phyloP scores from a whole-genome alignment of 2,113 vertebrate genomes.

The Eupsittula cactorum region DNA sequence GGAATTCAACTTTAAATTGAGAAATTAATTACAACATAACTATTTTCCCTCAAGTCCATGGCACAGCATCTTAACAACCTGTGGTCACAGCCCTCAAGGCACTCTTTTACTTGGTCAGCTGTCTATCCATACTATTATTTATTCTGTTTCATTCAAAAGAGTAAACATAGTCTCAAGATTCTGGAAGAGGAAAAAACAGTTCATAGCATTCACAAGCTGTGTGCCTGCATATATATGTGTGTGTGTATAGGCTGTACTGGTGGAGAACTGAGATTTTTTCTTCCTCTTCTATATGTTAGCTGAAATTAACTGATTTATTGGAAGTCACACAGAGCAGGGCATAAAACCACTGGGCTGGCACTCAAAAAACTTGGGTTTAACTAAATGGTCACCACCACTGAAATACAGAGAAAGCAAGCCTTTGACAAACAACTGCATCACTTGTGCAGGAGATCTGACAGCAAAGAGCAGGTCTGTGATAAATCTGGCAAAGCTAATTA shows the following conservation, averaged over 20 bases:
- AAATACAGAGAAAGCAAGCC: neutral
- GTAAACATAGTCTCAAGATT: neutral
- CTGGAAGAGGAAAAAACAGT: neutral
- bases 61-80: neutral
- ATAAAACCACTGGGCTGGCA: neutral
- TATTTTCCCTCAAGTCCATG: neutral
- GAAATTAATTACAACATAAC: neutral
- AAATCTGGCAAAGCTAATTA: neutral
- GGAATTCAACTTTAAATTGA: neutral
- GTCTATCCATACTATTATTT: neutral
- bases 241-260: neutral
- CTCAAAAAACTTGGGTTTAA: neutral
- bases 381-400: neutral
- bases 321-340: neutral
- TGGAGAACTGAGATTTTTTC: neutral
- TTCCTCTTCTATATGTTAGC: neutral
- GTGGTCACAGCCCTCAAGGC: neutral
- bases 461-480: neutral
- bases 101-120: neutral
- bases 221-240: neutral
- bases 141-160: neutral
- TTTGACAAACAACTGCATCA: neutral
- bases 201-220: neutral
- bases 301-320: neutral
- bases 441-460: neutral